Evolutionary conservation across 2,113 vertebrate genomes (phyloP).

Genomic region (Ageneiosus marmoratus): DNA sequence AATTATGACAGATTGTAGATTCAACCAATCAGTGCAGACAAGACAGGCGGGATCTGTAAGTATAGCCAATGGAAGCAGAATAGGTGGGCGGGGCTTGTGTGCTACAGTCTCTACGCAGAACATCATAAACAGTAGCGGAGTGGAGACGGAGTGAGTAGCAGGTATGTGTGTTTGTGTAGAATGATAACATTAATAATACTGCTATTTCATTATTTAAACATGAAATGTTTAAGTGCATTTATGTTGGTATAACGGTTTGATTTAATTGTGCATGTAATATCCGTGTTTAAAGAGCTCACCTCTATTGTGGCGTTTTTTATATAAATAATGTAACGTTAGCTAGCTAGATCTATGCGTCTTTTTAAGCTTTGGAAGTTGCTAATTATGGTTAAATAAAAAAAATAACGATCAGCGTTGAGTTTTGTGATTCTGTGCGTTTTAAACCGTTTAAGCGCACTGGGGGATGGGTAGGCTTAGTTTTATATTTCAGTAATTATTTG

Average conservation of each 20-base stretch:
- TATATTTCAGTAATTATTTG: neutral
- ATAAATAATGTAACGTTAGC: neutral
- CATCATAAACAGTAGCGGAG: conserved; percentile 33
- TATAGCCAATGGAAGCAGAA: neutral
- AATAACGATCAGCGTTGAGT: neutral
- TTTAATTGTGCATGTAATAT: neutral
- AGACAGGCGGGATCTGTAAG: neutral
- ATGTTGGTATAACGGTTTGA: no score
- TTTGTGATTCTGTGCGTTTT: neutral
- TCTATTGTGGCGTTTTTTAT: neutral
- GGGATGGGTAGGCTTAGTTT: neutral
- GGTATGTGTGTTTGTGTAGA: neutral
- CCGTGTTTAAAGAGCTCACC: neutral
- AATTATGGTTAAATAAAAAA: neutral
- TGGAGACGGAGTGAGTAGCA: neutral
- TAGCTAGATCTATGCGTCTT: neutral
- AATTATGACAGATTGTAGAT: conserved; percentile 14
- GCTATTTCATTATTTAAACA: neutral
- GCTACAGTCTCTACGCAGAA: neutral
- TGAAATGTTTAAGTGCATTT: no score
- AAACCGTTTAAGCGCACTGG: neutral
- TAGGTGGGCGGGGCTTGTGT: neutral
- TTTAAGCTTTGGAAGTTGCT: neutral
- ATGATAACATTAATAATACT: neutral
- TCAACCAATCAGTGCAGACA: neutral